phyloP scores from a whole-genome alignment of 2,113 vertebrate species.

The Mungos mungo region DNA sequence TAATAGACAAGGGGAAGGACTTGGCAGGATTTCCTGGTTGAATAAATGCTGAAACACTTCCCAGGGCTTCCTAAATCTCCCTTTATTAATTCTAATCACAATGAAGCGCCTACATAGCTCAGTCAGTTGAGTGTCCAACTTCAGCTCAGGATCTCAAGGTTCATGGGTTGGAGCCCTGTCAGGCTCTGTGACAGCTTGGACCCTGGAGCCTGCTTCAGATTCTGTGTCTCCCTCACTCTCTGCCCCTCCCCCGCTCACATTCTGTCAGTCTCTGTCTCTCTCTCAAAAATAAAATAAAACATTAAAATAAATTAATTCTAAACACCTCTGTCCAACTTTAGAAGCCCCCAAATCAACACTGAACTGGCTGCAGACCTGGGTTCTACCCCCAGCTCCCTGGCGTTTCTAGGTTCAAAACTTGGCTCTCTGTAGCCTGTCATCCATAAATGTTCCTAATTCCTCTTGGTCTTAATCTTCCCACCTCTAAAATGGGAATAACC shows the following conservation, averaged over 20 bases:
- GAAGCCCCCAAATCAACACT: not conserved
- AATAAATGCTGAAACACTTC: not conserved
- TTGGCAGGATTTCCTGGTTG: not conserved
- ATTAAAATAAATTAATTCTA: not conserved
- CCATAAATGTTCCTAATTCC: not conserved
- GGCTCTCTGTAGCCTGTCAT: not conserved
- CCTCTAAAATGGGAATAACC: not conserved
- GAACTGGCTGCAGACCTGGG: not conserved
- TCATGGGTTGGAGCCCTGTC: too few relatives aligned
- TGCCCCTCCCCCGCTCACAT: too few relatives aligned
- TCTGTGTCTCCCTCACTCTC: too few relatives aligned
- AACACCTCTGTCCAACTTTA: not conserved
- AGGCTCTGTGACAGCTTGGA: too few relatives aligned
- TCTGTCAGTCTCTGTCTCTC: too few relatives aligned
- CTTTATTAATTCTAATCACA: not conserved
- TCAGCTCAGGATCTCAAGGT: too few relatives aligned
- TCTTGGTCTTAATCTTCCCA: not conserved
- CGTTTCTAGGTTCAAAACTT: not conserved
- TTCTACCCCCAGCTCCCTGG: not conserved
- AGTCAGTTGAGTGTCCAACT: too few relatives aligned
- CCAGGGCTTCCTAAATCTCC: not conserved
- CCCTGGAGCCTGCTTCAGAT: too few relatives aligned
- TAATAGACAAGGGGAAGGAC: not conserved
- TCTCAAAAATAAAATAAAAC: too few relatives aligned
- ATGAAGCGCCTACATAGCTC: too few relatives aligned